Evolutionary conservation across 1,140 invertebrate species (phyloP).

Genomic region (Lepidostoma basale): DNA sequence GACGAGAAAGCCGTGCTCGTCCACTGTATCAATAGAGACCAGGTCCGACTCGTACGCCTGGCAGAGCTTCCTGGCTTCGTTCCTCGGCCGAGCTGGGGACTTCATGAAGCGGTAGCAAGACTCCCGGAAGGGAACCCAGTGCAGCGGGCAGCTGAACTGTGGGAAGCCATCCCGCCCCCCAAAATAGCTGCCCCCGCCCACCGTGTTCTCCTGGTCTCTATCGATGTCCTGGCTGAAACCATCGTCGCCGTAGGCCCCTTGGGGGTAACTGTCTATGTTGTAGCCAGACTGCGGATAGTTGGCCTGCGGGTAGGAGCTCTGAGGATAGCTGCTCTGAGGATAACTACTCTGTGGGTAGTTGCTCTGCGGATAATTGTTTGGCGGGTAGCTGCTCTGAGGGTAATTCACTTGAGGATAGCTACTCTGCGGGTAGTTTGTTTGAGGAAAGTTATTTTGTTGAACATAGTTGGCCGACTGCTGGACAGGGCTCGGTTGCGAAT

Average conservation of each 20-base stretch:
- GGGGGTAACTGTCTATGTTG: conserved; percentile 1
- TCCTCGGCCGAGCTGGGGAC: conserved; percentile 76
- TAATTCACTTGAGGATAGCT: too few relatives aligned
- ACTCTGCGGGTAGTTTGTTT: conserved; percentile 21
- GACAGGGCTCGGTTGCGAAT: not conserved
- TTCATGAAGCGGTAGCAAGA: conserved; percentile 89
- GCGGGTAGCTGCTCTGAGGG: conserved; percentile 26
- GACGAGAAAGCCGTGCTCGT: conserved; percentile 87
- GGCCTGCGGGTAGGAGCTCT: conserved; percentile 28
- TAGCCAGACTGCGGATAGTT: conserved; percentile 11
- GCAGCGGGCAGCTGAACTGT: conserved; percentile 72
- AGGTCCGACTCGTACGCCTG: conserved; percentile 81
- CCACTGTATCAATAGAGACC: conserved; percentile 76
- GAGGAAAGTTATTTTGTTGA: conserved; percentile 14
- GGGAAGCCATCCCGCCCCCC: conserved; percentile 56
- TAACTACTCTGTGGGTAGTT: conserved; percentile 31
- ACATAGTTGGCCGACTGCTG: conserved; percentile 16
- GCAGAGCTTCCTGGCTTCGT: conserved; percentile 82
- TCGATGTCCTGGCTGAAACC: conserved; percentile 23
- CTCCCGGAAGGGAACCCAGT: conserved; percentile 76
- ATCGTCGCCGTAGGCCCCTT: conserved; percentile 28
- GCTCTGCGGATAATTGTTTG: conserved; percentile 21
- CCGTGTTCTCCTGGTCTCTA: conserved; percentile 50
- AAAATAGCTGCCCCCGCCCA: conserved; percentile 52
- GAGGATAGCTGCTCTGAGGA: conserved; percentile 22